Conservation (phyloP, 2,797 vertebrate species). For the Adelosebastes latens region DNA sequence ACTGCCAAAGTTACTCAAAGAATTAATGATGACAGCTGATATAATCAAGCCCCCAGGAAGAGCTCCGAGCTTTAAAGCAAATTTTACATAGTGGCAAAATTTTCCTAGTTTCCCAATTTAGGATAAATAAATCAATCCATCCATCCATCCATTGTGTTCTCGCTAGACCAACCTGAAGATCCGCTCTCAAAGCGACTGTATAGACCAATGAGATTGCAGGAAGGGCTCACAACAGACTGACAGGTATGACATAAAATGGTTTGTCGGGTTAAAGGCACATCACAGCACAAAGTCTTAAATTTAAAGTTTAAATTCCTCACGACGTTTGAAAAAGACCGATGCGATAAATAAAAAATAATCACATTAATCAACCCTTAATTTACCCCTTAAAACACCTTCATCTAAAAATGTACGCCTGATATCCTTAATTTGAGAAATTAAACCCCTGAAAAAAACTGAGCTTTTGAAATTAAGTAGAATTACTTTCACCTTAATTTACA, state of each 20-base stretch:
- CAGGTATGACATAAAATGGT: neutral
- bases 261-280: neutral
- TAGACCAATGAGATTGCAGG: neutral
- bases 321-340: too few species aligned
- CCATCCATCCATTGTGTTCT: neutral
- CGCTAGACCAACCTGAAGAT: neutral
- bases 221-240: neutral
- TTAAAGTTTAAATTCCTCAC: too few species aligned
- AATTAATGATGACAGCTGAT: neutral
- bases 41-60: too few species aligned
- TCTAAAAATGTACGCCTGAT: too few species aligned
- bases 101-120: too few species aligned
- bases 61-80: too few species aligned
- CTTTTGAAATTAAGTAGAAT: too few species aligned
- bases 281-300: neutral
- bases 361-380: neutral
- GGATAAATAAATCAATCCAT: fast-evolving
- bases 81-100: too few species aligned
- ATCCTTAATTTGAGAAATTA: too few species aligned
- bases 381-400: too few species aligned
- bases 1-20: neutral
- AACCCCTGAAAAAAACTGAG: too few species aligned
- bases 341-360: neutral
- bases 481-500: too few species aligned
- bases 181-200: neutral